These are phyloP conservation scores for Magallana nippona DNA, from an alignment of 2,888 invertebrate genomes.

Conservation along the genomic window DNA sequence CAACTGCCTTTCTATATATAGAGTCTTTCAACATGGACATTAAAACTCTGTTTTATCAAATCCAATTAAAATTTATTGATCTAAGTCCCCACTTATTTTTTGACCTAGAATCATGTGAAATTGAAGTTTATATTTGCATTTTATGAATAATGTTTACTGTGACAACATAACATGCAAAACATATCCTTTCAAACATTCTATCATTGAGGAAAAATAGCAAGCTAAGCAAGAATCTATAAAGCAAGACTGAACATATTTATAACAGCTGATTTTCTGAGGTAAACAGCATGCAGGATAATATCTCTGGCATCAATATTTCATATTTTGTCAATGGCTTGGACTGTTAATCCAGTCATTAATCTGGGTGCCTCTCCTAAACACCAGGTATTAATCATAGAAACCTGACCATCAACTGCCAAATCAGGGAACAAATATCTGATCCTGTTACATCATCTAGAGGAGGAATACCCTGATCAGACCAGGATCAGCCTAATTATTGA, in stretches of 20 bases:
- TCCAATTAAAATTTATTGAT: too few species aligned
- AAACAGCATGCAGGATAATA: not conserved
- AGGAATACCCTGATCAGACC: slow-evolving; percentile 9
- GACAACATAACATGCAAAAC: too few species aligned
- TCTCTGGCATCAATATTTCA: not conserved
- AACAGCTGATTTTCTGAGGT: not conserved
- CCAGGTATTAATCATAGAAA: slow-evolving; percentile 26
- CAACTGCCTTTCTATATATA: too few species aligned
- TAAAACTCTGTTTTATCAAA: too few species aligned
- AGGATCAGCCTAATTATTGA: slow-evolving; percentile 18
- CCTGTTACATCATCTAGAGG: slow-evolving; percentile 1
- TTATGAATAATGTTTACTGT: too few species aligned
- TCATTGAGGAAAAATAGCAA: not conserved
- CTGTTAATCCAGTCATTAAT: slow-evolving; percentile 22
- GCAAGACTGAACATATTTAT: too few species aligned
- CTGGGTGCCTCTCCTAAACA: slow-evolving; percentile 1
- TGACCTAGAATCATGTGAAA: too few species aligned
- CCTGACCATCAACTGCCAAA: slow-evolving; percentile 10
- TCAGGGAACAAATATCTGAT: slow-evolving; percentile 32
- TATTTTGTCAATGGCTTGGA: slow-evolving; percentile 3
- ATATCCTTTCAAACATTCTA: too few species aligned
- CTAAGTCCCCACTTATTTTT: too few species aligned
- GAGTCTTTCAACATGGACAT: too few species aligned
- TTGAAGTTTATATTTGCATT: too few species aligned
- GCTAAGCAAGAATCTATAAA: not conserved